Evolutionary conservation across 2,797 vertebrate species (phyloP), one percentile per base, ranked within the genome.

Genomic region (Enteromius treurensis): DNA sequence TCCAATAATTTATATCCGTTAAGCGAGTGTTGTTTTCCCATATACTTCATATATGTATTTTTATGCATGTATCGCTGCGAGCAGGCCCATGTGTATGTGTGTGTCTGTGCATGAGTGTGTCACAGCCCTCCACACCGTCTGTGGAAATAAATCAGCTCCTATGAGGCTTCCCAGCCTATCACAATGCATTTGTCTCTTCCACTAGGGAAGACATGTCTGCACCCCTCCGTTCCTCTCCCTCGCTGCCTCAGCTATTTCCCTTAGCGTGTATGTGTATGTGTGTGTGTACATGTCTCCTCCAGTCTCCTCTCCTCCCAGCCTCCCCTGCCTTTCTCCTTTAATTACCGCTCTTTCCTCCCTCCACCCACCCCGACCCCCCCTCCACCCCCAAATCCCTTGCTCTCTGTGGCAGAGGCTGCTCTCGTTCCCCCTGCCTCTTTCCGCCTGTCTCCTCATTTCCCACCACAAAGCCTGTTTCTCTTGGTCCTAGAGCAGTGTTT

Each of bases 141-240:
- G 79, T 94, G 93, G 62, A 93, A 93, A 82, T 92, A 91, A 92
- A 93, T 90, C 94, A 93, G 95, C 93, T 94, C 95, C 94, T 87
- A 79, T 95, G 93, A 91, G 94, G 95, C 94, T 95, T 94, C 92
- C 89, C 90, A 94, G 93, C 94, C 95, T 93, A 95, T 95, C 94
- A 87, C 89, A 87, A 94, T 90, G 93, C 92, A 92, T 93, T 94
- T 95, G 95, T 94, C 95, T 93, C 92, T 91, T 91, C 91, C 92
- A 92, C 93, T 95, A 85, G 81, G 82, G 83, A 84, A 87, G 88
- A 64, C 79, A 88, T 84, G 84, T 85, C 83, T 86, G 77, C 85
- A 77, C 85, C 78, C 78, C 78, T 68, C 80, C 67, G 9, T 37
- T 81, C 84, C 81, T 83, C 83, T 81, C 76, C 68, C 85, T 74